Percentiles rank a stretch among this genome's conserved stretches.
Evolutionary conservation across 2,113 vertebrate genomes (phyloP).

Genomic region (Triplophysa tibetana): DNA sequence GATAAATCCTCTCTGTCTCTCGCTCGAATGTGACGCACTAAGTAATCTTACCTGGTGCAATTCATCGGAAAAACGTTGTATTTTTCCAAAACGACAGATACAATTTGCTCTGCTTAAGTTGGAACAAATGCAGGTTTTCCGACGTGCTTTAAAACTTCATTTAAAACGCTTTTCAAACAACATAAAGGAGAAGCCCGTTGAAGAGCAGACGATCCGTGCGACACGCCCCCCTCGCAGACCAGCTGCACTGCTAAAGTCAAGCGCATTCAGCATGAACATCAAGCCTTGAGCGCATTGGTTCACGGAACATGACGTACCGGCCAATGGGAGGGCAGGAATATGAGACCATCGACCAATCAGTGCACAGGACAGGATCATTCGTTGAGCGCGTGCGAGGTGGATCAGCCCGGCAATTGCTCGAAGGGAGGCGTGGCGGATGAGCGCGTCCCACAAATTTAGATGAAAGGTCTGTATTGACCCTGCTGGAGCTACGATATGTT

Average conservation of each 20-base stretch:
- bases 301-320: not conserved
- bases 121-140: not conserved
- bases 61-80: slow-evolving; percentile 51
- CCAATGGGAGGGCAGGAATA: slow-evolving; percentile 36
- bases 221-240: slow-evolving; percentile 46
- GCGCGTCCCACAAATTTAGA: not conserved
- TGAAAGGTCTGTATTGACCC: not conserved
- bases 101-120: not conserved
- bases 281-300: slow-evolving; percentile 27
- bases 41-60: slow-evolving; percentile 64
- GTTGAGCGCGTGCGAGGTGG: slow-evolving; percentile 13
- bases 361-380: slow-evolving; percentile 26
- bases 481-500: too few relatives aligned
- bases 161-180: slow-evolving; percentile 8
- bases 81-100: not conserved
- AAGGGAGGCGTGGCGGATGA: not conserved
- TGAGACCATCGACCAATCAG: slow-evolving; percentile 37
- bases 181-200: not conserved
- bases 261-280: slow-evolving; percentile 13
- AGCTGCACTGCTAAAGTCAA: slow-evolving; percentile 28
- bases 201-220: not conserved
- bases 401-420: not conserved
- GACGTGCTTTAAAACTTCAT: slow-evolving; percentile 19
- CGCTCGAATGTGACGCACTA: slow-evolving; percentile 29
- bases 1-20: not conserved